Base-by-base conservation (phyloP, 92 coral and sea anemone genomes). In the Parazoanthus swiftii region DNA sequence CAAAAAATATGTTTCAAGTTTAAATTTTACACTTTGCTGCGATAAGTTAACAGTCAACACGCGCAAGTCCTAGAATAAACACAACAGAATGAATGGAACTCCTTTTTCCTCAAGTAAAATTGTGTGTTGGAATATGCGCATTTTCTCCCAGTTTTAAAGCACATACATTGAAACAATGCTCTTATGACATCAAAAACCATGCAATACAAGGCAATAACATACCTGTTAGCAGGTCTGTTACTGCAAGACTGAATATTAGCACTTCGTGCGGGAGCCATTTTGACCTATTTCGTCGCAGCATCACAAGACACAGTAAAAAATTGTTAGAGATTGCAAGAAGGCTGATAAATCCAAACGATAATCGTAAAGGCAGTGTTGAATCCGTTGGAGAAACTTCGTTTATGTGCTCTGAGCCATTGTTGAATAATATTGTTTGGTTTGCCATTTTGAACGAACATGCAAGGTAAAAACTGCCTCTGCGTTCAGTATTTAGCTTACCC, bases 231-330 rank as follows among this genome's bases (percentile, higher is more conserved):
- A 39, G 79, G 46, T 76, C 79, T 3, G 79, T 76, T 6, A 76
- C 29, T 5, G 79, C 79, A 38, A 76, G 79, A n/a, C 79, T 76
- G 46, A 76, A 76, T 76, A 76, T 76, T 39, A 76, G 18, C 13
- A 76, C 79, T 18, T 76, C 79, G 51, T 76, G 39, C 25, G 33
- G 79, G 5, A 76, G 51, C 79, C 54, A 76, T 6, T 2, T 37
- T 13, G 46, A 1, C 54, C 35, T 76, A 18, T 20, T 76, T n/a
- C 13, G 18, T 39, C 79, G 48, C 5, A 76, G 35, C 25, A 76
- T 39, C 79, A 76, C 79, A 36, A 39, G 23, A 54, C 79, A 76
- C 14, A 76, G 51, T 3, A 42, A 18, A 21, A 76, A 5, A 38
- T 76, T 76, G 46, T 76, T 36, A 44, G 13, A 36, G 54, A 76